phyloP scores from a whole-genome alignment of 1,140 invertebrate species.

The Brachionus angularis region DNA sequence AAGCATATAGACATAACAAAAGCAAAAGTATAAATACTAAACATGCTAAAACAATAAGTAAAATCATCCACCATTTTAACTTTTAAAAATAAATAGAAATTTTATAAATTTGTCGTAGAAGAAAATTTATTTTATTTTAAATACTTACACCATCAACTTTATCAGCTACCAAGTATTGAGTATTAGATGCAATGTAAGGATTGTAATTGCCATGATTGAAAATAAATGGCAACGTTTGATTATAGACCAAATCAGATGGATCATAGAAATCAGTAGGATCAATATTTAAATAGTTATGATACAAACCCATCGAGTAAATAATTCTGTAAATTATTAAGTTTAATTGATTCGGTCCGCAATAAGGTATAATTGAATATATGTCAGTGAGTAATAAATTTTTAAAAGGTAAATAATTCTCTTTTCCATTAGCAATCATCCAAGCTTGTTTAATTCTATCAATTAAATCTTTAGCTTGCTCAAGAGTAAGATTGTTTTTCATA shows the following conservation, averaged over 20 bases:
- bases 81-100: not conserved
- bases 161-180: not conserved
- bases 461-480: no score
- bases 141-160: constrained; percentile 2
- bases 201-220: not conserved
- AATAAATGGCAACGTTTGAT: not conserved
- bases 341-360: not conserved
- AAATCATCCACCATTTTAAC: constrained; percentile 44
- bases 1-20: no score
- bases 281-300: constrained; percentile 7
- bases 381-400: not conserved
- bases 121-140: not conserved
- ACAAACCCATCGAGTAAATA: not conserved
- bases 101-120: not conserved
- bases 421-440: not conserved
- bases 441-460: not conserved
- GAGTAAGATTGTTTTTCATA: not conserved
- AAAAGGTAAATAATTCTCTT: not conserved
- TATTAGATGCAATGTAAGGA: constrained; percentile 8
- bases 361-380: not conserved
- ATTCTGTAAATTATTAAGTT: constrained; percentile 4
- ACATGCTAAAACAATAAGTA: constrained; percentile 22
- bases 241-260: constrained; percentile 1
- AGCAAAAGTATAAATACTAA: no score
- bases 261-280: constrained; percentile 12